Conservation (phyloP, 2,113 vertebrate genomes). For the Piprites chloris region DNA sequence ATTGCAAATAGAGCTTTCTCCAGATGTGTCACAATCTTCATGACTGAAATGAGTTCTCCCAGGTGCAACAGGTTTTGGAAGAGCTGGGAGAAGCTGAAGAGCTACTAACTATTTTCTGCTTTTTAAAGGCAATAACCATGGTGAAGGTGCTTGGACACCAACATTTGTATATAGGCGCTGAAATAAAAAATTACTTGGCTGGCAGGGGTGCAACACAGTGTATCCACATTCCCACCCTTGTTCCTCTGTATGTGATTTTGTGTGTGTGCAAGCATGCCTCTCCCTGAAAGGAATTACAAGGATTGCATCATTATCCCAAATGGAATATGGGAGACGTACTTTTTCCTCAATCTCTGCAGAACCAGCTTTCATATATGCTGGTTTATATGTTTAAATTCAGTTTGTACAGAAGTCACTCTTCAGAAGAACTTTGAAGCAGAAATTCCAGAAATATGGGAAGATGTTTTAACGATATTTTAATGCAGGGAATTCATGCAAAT, state of each 20-base stretch:
- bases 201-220: rapidly evolving
- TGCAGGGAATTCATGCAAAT: background rate
- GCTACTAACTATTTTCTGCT: background rate
- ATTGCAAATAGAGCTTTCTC: conserved; percentile 12
- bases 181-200: background rate
- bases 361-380: rapidly evolving
- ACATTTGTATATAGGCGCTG: background rate
- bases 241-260: background rate
- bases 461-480: background rate
- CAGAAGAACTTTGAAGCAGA: background rate
- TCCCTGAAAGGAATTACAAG: background rate
- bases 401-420: background rate
- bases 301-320: background rate
- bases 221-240: background rate
- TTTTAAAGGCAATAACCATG: background rate
- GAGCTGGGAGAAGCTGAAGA: background rate
- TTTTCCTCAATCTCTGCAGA: background rate
- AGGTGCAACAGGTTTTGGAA: background rate
- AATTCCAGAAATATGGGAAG: background rate
- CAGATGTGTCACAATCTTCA: background rate
- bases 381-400: background rate
- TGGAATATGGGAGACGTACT: rapidly evolving
- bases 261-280: background rate
- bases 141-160: background rate
- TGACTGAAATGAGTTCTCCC: background rate